Conservation (phyloP, 2,888 invertebrate genomes). For the Onthophagus sagittarius region DNA sequence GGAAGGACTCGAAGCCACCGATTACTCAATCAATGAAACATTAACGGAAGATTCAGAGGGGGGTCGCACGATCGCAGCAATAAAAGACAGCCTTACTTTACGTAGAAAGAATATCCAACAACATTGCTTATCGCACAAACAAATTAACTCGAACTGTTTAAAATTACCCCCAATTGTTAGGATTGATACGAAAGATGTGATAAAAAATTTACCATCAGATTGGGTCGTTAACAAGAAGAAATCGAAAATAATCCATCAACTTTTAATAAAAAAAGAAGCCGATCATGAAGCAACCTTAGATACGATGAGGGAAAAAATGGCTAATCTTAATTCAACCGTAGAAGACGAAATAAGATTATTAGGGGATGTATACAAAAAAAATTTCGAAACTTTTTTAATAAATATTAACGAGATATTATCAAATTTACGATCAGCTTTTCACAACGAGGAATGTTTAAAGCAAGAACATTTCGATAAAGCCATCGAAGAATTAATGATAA, state of each 20-base stretch:
- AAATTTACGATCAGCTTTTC: not conserved
- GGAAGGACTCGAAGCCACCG: not conserved
- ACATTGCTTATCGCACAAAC: not conserved
- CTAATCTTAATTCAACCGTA: conserved; percentile 9
- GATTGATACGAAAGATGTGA: conserved; percentile 13
- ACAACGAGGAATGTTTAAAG: not conserved
- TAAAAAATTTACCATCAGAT: conserved; percentile 20
- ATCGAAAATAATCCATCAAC: conserved; percentile 10
- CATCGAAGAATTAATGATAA: conserved; percentile 2
- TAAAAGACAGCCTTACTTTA: not conserved
- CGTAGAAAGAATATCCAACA: not conserved
- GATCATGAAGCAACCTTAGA: conserved; percentile 15
- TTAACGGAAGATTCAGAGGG: not conserved
- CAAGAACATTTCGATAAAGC: conserved; percentile 7
- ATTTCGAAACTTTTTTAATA: not conserved
- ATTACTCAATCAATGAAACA: not conserved
- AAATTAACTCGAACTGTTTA: not conserved
- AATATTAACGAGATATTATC: conserved; percentile 13
- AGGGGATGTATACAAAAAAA: conserved; percentile 14
- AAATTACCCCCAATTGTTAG: not conserved
- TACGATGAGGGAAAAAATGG: conserved; percentile 15
- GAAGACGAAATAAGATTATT: conserved; percentile 19
- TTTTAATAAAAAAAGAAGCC: conserved; percentile 11
- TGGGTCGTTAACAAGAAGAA: conserved; percentile 16
- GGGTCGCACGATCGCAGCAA: not conserved